Evolutionary conservation across 2,888 invertebrate genomes (phyloP).

Genomic region (Keiferia lycopersicella): DNA sequence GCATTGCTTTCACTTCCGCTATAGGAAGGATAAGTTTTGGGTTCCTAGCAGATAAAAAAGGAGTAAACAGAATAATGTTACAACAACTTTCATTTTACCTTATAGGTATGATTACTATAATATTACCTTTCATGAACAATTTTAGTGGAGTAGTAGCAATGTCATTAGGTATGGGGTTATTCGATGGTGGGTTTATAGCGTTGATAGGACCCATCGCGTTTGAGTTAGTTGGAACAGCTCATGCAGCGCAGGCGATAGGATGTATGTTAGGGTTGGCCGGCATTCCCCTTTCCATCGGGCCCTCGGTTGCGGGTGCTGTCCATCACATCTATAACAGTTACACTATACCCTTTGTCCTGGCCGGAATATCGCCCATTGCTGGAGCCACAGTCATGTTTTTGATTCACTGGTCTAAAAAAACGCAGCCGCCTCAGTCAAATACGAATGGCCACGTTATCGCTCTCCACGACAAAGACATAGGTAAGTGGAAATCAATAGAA

Average conservation of each 20-base stretch:
- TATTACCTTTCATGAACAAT: constrained; percentile 85
- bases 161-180: constrained; percentile 92
- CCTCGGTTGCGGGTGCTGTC: constrained; percentile 90
- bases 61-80: constrained; percentile 89
- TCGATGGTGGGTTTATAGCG: constrained; percentile 96
- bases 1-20: constrained; percentile 92
- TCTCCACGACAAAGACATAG: not conserved
- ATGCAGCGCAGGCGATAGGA: constrained; percentile 95
- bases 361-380: constrained; percentile 91
- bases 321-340: constrained; percentile 84
- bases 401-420: constrained; percentile 42
- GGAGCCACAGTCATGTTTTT: constrained; percentile 85
- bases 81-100: constrained; percentile 92
- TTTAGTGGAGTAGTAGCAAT: constrained; percentile 86
- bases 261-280: constrained; percentile 93
- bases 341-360: constrained; percentile 88
- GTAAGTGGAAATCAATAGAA: too few relatives aligned
- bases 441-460: constrained; percentile 46
- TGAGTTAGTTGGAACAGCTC: constrained; percentile 90
- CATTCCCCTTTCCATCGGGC: constrained; percentile 91
- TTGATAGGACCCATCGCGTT: constrained; percentile 95
- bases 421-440: constrained; percentile 32
- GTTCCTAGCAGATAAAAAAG: constrained; percentile 89
- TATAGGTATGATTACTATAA: constrained; percentile 89
- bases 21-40: constrained; percentile 92